A percentile compares a stretch with the other conserved stretches of the same genome.
Conservation (phyloP, 2,888 invertebrate genomes). For the Eremobia ochroleuca region DNA sequence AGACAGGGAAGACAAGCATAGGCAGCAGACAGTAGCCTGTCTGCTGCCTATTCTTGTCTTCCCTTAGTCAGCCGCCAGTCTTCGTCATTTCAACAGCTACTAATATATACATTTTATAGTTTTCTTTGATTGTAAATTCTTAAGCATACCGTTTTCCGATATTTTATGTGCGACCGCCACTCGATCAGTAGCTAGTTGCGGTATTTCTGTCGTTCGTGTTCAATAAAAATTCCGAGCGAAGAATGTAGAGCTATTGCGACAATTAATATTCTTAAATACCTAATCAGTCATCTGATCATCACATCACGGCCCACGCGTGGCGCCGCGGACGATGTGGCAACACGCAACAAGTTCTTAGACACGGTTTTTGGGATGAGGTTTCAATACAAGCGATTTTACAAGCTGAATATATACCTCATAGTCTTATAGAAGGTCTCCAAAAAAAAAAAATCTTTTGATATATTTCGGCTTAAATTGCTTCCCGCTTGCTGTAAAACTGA, state of each 20-base stretch:
- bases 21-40: too few relatives aligned
- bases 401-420: slow-evolving; percentile 27
- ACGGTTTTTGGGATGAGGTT: slow-evolving; percentile 60
- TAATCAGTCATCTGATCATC: slow-evolving; percentile 89
- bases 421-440: slow-evolving; percentile 1
- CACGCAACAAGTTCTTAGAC: slow-evolving; percentile 64
- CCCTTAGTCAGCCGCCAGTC: too few relatives aligned
- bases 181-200: slow-evolving; percentile 54
- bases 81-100: background rate
- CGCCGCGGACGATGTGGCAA: slow-evolving; percentile 76
- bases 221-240: slow-evolving; percentile 77
- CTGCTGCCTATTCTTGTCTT: slow-evolving; percentile 3
- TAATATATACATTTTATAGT: background rate
- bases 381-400: slow-evolving; percentile 58
- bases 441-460: background rate
- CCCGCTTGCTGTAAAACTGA: background rate
- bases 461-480: slow-evolving; percentile 12
- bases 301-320: slow-evolving; percentile 83
- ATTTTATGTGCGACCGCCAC: slow-evolving; percentile 24
- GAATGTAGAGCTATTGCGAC: slow-evolving; percentile 82
- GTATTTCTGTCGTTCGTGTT: slow-evolving; percentile 66
- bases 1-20: too few relatives aligned
- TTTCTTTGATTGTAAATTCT: slow-evolving; percentile 14
- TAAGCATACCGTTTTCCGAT: slow-evolving; percentile 21
- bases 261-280: slow-evolving; percentile 88